Percentiles rank a stretch among this genome's conserved stretches.
Conservation (phyloP, 1,140 invertebrate genomes). For the Pseudomyrmex cubaensis region DNA sequence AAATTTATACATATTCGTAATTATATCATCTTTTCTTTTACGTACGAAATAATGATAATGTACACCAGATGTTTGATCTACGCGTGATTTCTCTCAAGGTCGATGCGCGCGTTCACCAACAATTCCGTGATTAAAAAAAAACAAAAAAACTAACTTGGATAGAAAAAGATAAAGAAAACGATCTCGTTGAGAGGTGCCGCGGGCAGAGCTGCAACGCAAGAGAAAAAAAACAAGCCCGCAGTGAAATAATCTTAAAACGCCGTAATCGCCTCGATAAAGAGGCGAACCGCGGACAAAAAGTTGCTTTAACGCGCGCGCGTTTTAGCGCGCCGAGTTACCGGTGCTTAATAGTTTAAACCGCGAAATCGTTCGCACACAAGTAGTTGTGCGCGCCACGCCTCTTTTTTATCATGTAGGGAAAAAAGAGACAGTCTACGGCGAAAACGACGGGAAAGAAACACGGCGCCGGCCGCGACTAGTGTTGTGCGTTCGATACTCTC, state of each 20-base stretch:
- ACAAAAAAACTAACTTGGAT: too few relatives aligned
- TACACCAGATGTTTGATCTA: too few relatives aligned
- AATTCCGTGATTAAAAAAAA: slow-evolving; percentile 24
- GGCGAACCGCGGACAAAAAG: slow-evolving; percentile 59
- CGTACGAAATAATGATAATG: too few relatives aligned
- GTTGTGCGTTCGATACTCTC: slow-evolving; percentile 48
- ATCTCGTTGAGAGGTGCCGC: neutral
- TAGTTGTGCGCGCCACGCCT: slow-evolving; percentile 55
- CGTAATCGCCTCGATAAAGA: slow-evolving; percentile 56
- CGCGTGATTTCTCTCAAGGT: too few relatives aligned
- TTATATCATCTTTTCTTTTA: too few relatives aligned
- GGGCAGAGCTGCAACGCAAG: slow-evolving; percentile 14
- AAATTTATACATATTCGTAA: too few relatives aligned
- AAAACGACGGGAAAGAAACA: slow-evolving; percentile 51
- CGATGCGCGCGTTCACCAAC: neutral
- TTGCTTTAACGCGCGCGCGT: slow-evolving; percentile 22
- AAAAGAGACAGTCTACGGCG: slow-evolving; percentile 21
- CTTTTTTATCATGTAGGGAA: slow-evolving; percentile 60
- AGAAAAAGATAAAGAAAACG: too few relatives aligned
- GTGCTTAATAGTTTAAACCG: slow-evolving; percentile 56
- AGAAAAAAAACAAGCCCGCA: neutral
- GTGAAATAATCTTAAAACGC: slow-evolving; percentile 58
- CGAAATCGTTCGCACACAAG: slow-evolving; percentile 48
- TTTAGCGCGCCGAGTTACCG: neutral
- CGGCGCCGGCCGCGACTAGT: slow-evolving; percentile 32